phyloP scores from a whole-genome alignment of 2,113 vertebrate genomes.

The Eonycteris spelaea region DNA sequence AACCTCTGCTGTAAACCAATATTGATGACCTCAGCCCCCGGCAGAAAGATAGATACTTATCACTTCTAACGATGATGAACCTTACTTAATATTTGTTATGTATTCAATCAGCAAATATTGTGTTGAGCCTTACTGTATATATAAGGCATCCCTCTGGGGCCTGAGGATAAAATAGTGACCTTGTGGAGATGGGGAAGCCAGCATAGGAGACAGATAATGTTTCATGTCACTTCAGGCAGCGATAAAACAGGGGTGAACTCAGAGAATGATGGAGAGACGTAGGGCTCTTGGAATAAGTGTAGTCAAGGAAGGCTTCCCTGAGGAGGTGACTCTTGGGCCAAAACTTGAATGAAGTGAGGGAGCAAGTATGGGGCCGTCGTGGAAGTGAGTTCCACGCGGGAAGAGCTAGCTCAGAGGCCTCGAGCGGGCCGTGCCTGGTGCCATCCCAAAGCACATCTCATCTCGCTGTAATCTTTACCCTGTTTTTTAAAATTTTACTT shows the following conservation, averaged over 20 bases:
- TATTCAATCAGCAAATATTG: neutral
- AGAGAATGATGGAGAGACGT: neutral
- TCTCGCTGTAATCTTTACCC: neutral
- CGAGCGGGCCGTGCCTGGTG: fast-evolving
- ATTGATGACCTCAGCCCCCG: neutral
- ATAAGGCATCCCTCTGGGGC: neutral
- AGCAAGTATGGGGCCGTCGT: neutral
- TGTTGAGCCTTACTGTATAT: neutral
- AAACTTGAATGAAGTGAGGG: neutral
- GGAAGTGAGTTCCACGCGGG: neutral
- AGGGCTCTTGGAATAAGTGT: neutral
- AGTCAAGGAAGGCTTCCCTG: neutral
- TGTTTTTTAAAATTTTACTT: neutral
- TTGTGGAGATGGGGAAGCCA: neutral
- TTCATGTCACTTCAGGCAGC: neutral
- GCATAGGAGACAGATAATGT: neutral
- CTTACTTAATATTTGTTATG: neutral
- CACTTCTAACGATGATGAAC: neutral
- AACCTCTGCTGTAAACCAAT: neutral
- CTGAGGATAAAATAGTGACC: neutral
- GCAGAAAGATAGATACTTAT: neutral
- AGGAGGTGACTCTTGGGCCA: neutral
- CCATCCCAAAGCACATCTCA: neutral
- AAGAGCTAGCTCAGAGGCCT: neutral
- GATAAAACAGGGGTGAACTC: neutral